A percentile compares a stretch with the other conserved stretches of the same genome.
Evolutionary conservation across 2,113 vertebrate genomes (phyloP).

Genomic region (Morone saxatilis): DNA sequence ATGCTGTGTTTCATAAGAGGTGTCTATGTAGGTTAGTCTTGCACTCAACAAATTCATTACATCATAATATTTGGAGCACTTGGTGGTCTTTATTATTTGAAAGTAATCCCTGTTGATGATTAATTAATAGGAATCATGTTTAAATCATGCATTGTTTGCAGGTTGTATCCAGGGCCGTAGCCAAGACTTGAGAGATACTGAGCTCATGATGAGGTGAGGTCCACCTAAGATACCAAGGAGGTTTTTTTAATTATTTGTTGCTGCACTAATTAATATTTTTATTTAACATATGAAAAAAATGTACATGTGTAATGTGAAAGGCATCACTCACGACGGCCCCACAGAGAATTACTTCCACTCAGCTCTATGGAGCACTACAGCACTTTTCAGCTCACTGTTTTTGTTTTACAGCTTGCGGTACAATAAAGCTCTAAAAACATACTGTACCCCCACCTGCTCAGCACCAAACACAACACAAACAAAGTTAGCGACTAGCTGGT

Average conservation of each 20-base stretch:
- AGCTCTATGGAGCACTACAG: not conserved
- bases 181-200: not conserved
- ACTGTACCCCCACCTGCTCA: not conserved
- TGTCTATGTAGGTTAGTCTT: constrained; percentile 44
- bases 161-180: not conserved
- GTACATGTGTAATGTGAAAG: not conserved
- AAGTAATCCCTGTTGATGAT: not conserved
- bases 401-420: no score
- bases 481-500: not conserved
- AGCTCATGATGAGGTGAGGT: not conserved
- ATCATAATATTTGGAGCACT: not conserved
- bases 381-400: no score
- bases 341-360: not conserved
- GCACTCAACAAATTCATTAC: constrained; percentile 13
- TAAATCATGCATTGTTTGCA: not conserved
- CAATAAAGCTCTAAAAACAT: no score
- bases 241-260: not conserved
- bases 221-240: no score
- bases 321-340: not conserved
- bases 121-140: not conserved
- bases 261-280: not conserved
- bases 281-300: not conserved
- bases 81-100: not conserved
- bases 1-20: constrained; percentile 61
- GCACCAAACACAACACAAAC: not conserved